phyloP scores from a whole-genome alignment of 2,797 vertebrate species.

The Gadopsis bispinosus region DNA sequence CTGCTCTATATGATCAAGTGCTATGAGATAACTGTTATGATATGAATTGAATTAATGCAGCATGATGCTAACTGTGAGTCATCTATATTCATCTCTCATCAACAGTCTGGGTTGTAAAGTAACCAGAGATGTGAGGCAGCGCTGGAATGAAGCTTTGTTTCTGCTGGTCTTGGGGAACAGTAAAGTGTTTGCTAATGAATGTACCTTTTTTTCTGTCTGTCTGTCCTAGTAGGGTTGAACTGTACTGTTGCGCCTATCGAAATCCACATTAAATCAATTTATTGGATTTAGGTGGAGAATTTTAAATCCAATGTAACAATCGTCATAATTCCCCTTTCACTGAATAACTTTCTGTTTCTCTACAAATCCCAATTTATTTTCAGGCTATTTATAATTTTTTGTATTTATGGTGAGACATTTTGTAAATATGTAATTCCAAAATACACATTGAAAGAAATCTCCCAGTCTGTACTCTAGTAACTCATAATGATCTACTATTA shows the following conservation, averaged over 20 bases:
- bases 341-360: too few species aligned
- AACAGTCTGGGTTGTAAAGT: background rate
- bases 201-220: background rate
- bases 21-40: too few species aligned
- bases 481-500: background rate
- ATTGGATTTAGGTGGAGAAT: background rate
- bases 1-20: too few species aligned
- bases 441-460: background rate
- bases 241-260: background rate
- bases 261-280: background rate
- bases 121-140: background rate
- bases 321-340: too few species aligned
- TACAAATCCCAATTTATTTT: too few species aligned
- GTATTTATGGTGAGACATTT: background rate
- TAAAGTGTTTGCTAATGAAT: background rate
- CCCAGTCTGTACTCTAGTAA: background rate
- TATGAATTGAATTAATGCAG: too few species aligned
- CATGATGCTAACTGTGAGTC: background rate
- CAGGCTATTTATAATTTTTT: background rate
- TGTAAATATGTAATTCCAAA: background rate
- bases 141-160: background rate
- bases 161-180: background rate
- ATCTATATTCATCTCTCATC: background rate
- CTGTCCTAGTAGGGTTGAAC: too few species aligned
- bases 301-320: background rate